phyloP scores from a whole-genome alignment of 2,888 invertebrate genomes.

The Germaria angustata region DNA sequence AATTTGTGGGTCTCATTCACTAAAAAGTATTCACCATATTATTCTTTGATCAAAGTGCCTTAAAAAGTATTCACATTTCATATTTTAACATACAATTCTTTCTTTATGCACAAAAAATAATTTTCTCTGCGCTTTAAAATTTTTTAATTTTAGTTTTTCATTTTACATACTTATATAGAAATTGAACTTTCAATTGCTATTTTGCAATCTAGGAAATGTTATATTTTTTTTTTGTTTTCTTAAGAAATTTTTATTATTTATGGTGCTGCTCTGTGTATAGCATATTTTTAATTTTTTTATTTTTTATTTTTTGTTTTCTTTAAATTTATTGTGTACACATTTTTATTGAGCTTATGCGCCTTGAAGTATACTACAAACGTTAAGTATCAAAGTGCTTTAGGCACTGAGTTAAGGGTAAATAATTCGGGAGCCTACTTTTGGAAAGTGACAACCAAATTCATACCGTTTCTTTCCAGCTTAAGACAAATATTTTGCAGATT shows the following conservation, averaged over 20 bases:
- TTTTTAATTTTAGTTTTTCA: too few species aligned
- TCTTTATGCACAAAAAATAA: slow-evolving; percentile 19
- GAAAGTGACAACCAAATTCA: slow-evolving; percentile 26
- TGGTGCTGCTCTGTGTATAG: too few species aligned
- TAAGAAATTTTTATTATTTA: slow-evolving; percentile 1
- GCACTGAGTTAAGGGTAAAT: slow-evolving; percentile 63
- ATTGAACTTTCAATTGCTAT: slow-evolving; percentile 8
- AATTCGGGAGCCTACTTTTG: slow-evolving; percentile 58
- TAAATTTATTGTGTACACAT: too few species aligned
- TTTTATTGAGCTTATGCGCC: slow-evolving; percentile 61
- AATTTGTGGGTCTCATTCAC: too few species aligned
- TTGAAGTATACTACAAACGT: slow-evolving; percentile 62
- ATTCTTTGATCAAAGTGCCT: too few species aligned
- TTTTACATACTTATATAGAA: not conserved
- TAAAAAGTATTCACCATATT: too few species aligned
- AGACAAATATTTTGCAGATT: slow-evolving; percentile 49
- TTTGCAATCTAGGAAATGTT: not conserved
- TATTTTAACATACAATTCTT: not conserved
- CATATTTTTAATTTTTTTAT: slow-evolving; percentile 31
- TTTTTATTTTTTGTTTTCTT: slow-evolving; percentile 40
- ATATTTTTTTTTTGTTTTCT: not conserved
- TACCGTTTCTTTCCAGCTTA: too few species aligned
- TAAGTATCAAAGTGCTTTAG: slow-evolving; percentile 65
- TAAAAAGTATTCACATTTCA: too few species aligned
- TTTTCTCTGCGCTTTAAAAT: not conserved